Percentiles rank a stretch among this genome's conserved stretches.
These are phyloP conservation scores for Azorinus chamasolen DNA, from an alignment of 2,888 invertebrate species.

Conservation along the genomic window DNA sequence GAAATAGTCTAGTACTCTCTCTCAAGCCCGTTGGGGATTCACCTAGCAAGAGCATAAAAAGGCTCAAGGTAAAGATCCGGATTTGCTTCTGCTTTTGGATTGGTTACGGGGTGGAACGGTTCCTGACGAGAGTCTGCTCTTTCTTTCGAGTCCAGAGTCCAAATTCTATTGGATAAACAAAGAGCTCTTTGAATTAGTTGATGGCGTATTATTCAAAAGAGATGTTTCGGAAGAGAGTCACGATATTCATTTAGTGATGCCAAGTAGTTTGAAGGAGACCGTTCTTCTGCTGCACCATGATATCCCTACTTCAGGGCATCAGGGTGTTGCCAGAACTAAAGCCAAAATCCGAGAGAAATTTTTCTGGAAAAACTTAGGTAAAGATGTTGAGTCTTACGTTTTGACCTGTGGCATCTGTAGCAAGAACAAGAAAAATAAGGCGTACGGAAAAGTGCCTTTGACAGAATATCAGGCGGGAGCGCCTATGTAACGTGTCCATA, in stretches of 20 bases:
- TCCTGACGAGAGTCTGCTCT: constrained; percentile 2
- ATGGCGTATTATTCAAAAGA: constrained; percentile 12
- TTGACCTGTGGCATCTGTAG: constrained; percentile 21
- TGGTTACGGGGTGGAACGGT: not conserved
- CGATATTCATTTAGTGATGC: constrained; percentile 13
- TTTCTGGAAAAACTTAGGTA: constrained; percentile 19
- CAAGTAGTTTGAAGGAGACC: not conserved
- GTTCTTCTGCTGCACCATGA: constrained; percentile 14
- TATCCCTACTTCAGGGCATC: constrained; percentile 34
- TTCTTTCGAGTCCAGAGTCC: constrained; percentile 3
- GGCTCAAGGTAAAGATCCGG: not conserved
- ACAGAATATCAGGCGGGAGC: constrained; percentile 19
- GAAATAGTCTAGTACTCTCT: no score
- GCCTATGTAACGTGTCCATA: constrained; percentile 24
- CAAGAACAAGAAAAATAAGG: constrained; percentile 22
- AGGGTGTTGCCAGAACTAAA: constrained; percentile 34
- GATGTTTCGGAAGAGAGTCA: not conserved
- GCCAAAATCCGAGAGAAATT: constrained; percentile 25
- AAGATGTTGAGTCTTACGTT: constrained; percentile 17
- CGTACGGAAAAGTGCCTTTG: constrained; percentile 23
- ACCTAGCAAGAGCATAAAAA: not conserved
- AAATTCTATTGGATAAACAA: constrained; percentile 24
- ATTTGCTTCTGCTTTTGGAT: not conserved
- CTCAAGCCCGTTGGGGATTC: no score
- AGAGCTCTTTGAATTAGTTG: constrained; percentile 8